A percentile compares a stretch with the other conserved stretches of the same genome.
Evolutionary conservation across 1,140 invertebrate species (phyloP).

Genomic region (Platorchestia sp.): DNA sequence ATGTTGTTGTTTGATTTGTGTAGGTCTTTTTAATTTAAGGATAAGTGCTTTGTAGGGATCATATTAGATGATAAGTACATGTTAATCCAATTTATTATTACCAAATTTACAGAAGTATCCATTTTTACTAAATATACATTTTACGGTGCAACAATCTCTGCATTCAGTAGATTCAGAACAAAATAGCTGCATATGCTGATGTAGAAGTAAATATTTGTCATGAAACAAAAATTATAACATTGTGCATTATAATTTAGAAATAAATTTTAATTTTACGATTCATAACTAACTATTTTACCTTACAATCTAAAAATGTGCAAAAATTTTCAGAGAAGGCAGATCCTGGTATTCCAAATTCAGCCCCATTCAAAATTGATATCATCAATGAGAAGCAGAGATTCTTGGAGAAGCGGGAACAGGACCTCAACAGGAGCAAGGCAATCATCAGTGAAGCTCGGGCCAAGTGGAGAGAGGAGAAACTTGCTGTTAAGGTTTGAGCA

Average conservation of each 20-base stretch:
- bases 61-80: no score
- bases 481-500: slow-evolving; percentile 30
- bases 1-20: no score
- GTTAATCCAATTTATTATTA: no score
- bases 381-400: slow-evolving; percentile 29
- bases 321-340: slow-evolving; percentile 47
- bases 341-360: slow-evolving; percentile 43
- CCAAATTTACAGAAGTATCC: no score
- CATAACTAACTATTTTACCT: background rate
- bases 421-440: background rate
- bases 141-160: no score
- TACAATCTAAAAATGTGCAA: background rate
- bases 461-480: slow-evolving; percentile 37
- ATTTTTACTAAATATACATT: no score
- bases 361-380: slow-evolving; percentile 51
- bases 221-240: no score
- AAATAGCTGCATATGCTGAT: no score
- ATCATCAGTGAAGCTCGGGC: slow-evolving; percentile 41
- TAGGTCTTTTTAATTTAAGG: no score
- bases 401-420: slow-evolving; percentile 11
- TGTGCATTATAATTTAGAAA: background rate
- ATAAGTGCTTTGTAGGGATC: no score
- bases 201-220: no score
- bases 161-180: no score
- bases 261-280: background rate